Evolutionary conservation across 2,888 invertebrate species (phyloP).

Genomic region (Galeopsomyia nigrocyanea): DNA sequence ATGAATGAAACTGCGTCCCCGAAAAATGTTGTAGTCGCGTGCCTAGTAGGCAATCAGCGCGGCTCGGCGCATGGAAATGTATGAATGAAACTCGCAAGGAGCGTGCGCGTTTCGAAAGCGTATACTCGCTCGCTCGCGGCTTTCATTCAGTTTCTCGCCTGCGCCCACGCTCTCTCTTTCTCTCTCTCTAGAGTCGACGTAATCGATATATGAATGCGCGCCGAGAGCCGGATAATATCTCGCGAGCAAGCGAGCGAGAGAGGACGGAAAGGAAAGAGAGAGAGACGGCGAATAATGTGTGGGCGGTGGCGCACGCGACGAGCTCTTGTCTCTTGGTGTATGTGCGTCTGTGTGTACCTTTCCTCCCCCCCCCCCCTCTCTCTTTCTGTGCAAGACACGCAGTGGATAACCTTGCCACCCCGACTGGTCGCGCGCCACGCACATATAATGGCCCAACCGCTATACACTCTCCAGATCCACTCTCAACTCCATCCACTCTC

Average conservation of each 20-base stretch:
- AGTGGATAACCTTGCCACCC: slow-evolving; percentile 39
- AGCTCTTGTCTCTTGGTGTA: slow-evolving; percentile 8
- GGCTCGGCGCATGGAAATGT: slow-evolving; percentile 38
- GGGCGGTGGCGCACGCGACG: slow-evolving; percentile 41
- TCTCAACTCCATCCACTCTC: no score
- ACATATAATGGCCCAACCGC: neutral
- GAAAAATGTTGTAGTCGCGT: slow-evolving; percentile 10
- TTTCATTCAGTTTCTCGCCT: slow-evolving; percentile 43
- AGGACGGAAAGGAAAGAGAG: slow-evolving; percentile 27
- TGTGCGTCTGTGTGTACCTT: neutral
- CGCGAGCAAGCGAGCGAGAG: slow-evolving; percentile 41
- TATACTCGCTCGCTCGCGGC: neutral
- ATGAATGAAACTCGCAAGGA: slow-evolving; percentile 47
- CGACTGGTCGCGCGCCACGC: neutral
- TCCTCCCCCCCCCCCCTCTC: no score
- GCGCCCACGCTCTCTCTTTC: no score
- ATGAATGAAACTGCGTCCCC: slow-evolving; percentile 8
- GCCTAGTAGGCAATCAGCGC: neutral
- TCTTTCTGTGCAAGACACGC: slow-evolving; percentile 5
- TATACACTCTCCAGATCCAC: neutral
- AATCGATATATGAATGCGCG: slow-evolving; percentile 50
- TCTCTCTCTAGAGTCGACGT: slow-evolving; percentile 21
- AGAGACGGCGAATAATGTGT: slow-evolving; percentile 17
- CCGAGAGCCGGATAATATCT: slow-evolving; percentile 40
- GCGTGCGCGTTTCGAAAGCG: slow-evolving; percentile 48